Evolutionary conservation across 64 coral and sea anemone genomes (phyloP), one percentile per base, ranked within the genome.

Genomic region (Montipora foliosa): DNA sequence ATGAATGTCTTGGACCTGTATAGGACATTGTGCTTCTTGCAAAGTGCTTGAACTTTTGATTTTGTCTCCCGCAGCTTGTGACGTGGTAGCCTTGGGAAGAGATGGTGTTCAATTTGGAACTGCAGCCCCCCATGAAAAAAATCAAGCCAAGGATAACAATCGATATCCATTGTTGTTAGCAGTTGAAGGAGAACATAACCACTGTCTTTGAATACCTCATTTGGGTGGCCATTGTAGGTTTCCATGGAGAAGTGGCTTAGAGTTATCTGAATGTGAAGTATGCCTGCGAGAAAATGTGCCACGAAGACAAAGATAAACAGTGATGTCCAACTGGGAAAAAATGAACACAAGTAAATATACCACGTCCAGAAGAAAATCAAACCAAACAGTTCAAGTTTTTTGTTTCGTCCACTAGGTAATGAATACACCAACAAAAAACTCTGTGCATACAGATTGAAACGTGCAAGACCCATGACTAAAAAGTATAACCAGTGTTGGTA

Each of bases 61-160:
- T 95, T 90, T 62, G 92, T 77, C 1, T 83, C 79, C 4, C 98
- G 92, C 7, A 99, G 98, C 77, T 87, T 93, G 21, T 96, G 95
- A 44, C 98, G 95, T 14, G 98, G 93, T 7, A 92, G 89, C 45
- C 98, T 83, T 53, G 98, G 98, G 50, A 99, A 99, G 2, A 99
- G 78, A 76, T 99, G 98, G 67, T 99, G 98, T 80, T 99, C 98
- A 94, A 99, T 96, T 90, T 99, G 98, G 57, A 99, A 99, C 16
- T 99, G 98, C 68, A 99, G 69, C 10, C 98, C 98, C 20, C 98
- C 98, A 77, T 99, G 98, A 67, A 99, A 86, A 44, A 96, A 95
- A 89, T 99, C 98, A 47, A 99, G 78, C n/a, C 47, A 89, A 0
- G 98, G 95, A 52, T 79, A 74, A 48, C 98, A 99, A 6, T 96